Conservation (phyloP, 2,797 vertebrate species). For the Hylomyscus alleni region DNA sequence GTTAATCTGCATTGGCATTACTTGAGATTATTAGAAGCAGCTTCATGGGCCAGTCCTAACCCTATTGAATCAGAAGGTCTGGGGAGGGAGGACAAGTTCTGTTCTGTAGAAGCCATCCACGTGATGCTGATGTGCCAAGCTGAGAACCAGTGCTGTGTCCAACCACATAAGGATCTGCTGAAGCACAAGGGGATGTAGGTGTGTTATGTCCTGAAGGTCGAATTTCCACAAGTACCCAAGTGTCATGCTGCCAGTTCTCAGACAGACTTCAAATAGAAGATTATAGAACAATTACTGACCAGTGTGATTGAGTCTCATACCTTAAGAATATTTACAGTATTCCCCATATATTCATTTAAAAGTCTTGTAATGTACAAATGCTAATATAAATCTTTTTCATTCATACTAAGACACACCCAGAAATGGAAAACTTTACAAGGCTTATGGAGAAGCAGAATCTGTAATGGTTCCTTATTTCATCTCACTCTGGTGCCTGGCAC, state of each 20-base stretch:
- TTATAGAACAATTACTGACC: neutral
- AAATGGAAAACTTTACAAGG: neutral
- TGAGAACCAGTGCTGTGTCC: neutral
- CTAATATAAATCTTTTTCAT: neutral
- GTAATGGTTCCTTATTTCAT: neutral
- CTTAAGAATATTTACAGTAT: neutral
- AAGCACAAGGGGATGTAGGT: neutral
- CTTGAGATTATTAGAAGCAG: constrained; percentile 34
- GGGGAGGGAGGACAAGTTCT: neutral
- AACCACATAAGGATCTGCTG: neutral
- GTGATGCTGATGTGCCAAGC: neutral
- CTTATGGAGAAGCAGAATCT: constrained; percentile 7
- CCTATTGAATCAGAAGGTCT: neutral
- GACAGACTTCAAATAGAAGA: neutral
- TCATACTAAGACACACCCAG: constrained; percentile 14
- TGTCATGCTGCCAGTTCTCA: neutral
- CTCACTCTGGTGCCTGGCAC: neutral
- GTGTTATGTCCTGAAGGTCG: neutral
- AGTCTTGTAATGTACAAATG: constrained; percentile 6
- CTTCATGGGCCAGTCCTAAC: neutral
- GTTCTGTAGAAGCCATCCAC: neutral
- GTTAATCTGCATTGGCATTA: neutral
- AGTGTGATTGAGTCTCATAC: neutral
- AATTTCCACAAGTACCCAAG: neutral
- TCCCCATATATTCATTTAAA: neutral